phyloP scores from a whole-genome alignment of 2,113 vertebrate species.

The Oriolus oriolus region DNA sequence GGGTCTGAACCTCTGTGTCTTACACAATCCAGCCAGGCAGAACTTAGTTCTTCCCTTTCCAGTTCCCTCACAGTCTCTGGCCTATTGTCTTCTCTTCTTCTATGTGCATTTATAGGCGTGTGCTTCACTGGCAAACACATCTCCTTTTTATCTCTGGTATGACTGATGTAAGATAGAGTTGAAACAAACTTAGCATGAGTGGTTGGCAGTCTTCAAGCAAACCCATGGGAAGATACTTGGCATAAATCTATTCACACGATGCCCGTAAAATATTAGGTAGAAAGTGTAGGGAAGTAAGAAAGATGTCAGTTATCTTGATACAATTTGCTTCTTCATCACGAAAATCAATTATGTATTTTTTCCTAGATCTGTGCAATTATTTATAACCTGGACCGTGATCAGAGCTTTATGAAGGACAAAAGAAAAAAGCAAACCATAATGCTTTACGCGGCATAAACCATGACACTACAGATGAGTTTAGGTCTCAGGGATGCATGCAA shows the following conservation, averaged over 20 bases:
- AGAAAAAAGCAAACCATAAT: not conserved
- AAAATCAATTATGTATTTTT: not conserved
- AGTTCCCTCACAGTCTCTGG: not conserved
- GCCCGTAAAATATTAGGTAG: not conserved
- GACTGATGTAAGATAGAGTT: not conserved
- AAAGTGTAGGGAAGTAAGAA: not conserved
- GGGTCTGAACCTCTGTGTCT: not conserved
- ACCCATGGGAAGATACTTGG: not conserved
- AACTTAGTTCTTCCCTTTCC: not conserved
- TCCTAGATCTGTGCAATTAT: not conserved
- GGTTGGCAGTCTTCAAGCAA: not conserved
- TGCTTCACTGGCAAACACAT: not conserved
- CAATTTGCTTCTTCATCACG: not conserved
- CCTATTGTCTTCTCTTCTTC: not conserved
- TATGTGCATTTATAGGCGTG: not conserved
- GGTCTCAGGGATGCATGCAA: not conserved
- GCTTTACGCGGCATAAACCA: fast-evolving
- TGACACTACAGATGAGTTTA: not conserved
- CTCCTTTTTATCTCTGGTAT: not conserved
- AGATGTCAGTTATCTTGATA: not conserved
- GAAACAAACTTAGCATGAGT: not conserved
- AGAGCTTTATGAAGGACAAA: not conserved
- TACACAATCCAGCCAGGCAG: not conserved
- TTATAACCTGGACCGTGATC: not conserved
- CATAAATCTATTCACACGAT: not conserved